phyloP scores from a whole-genome alignment of 2,797 vertebrate species.

The Peromyscus melanophrys region DNA sequence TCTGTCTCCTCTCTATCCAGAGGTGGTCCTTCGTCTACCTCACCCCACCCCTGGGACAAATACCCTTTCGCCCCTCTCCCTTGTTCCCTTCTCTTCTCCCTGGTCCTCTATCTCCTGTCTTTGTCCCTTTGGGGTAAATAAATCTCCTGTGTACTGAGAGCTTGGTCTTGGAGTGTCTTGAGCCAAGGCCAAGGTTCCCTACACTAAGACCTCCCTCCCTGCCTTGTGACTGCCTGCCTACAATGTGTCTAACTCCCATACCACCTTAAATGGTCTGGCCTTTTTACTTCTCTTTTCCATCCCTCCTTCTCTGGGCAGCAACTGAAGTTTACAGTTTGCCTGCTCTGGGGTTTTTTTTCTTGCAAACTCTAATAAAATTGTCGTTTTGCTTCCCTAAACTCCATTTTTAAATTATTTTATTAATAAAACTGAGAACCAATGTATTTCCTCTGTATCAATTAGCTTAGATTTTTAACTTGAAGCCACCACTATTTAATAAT shows the following conservation, averaged over 20 bases:
- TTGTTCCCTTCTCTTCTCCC: no score
- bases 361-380: background rate
- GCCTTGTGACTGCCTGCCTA: background rate
- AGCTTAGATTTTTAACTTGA: background rate
- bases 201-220: background rate
- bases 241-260: background rate
- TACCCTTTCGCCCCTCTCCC: background rate
- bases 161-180: background rate
- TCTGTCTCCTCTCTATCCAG: background rate
- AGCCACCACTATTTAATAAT: background rate
- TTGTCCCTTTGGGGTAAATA: background rate
- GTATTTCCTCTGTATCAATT: background rate
- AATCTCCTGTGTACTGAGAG: background rate
- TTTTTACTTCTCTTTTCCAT: background rate
- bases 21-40: background rate
- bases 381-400: background rate
- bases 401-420: background rate
- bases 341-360: background rate
- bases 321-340: background rate
- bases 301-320: background rate
- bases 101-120: background rate
- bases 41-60: no score
- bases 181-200: background rate
- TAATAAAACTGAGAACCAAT: background rate
- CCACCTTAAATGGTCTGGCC: background rate